Percentiles rank a stretch among this genome's conserved stretches.
These are phyloP conservation scores for Cheirogaleus medius DNA, from an alignment of 2,113 vertebrate genomes.

Conservation along the genomic window DNA sequence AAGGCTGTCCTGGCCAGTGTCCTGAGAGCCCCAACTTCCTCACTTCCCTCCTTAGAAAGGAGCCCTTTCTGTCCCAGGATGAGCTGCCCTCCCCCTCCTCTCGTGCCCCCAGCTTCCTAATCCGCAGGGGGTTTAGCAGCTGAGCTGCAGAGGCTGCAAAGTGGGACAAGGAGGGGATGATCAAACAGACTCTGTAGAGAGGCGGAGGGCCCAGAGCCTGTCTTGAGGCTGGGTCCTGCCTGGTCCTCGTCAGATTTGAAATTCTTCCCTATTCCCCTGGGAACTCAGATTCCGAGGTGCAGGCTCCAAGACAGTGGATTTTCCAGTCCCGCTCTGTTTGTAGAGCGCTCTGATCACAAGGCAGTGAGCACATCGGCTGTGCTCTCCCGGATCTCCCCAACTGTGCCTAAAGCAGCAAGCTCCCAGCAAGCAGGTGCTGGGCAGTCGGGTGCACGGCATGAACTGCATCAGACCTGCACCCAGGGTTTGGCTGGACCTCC, in stretches of 20 bases:
- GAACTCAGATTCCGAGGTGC: neutral
- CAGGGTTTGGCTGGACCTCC: neutral
- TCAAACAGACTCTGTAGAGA: neutral
- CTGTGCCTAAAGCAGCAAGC: neutral
- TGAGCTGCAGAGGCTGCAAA: neutral
- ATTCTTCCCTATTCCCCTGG: neutral
- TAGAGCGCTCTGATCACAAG: neutral
- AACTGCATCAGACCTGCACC: neutral
- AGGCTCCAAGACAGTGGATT: neutral
- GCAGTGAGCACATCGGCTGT: neutral
- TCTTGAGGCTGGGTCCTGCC: neutral
- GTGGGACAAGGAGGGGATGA: neutral
- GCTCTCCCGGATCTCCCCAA: neutral
- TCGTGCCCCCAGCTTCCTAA: neutral
- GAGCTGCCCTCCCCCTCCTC: neutral
- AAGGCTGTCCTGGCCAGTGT: neutral
- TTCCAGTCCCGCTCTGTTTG: neutral
- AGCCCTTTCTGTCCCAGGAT: neutral
- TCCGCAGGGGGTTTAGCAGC: neutral
- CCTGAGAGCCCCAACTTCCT: neutral
- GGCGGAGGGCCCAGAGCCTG: fast-evolving
- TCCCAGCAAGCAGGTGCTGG: neutral
- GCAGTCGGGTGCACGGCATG: too few relatives aligned
- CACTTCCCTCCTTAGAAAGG: neutral
- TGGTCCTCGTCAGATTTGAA: neutral